Conservation (phyloP, 2,888 invertebrate genomes). For the Trichacis sp. region DNA sequence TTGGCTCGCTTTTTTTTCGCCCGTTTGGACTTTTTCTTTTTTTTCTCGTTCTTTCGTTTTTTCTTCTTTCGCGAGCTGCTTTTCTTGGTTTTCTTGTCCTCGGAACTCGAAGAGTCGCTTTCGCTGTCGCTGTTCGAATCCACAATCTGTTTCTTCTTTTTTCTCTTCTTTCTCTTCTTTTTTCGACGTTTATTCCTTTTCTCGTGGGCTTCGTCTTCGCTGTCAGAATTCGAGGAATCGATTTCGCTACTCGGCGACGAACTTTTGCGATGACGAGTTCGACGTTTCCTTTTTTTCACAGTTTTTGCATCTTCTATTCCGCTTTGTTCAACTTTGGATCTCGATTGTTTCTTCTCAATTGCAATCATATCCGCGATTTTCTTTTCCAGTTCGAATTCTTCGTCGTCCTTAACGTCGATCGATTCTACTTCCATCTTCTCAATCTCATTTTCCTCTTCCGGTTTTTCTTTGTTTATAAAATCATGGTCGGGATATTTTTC, state of each 20-base stretch:
- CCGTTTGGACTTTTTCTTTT: conserved; percentile 42
- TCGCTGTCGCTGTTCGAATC: conserved; percentile 51
- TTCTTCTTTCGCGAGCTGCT: conserved; percentile 53
- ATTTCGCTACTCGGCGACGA: conserved; percentile 53
- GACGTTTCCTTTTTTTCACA: conserved; percentile 47
- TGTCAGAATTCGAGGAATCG: conserved; percentile 54
- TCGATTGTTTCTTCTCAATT: too few relatives aligned
- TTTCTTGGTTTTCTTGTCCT: conserved; percentile 48
- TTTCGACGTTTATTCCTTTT: conserved; percentile 39
- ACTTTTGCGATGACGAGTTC: conserved; percentile 38
- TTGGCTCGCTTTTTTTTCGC: conserved; percentile 41
- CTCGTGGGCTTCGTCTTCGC: conserved; percentile 35
- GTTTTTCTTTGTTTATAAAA: too few relatives aligned
- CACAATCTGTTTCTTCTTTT: conserved; percentile 12
- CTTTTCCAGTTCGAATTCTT: conserved; percentile 9
- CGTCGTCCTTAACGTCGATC: neutral
- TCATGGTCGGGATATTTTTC: too few relatives aligned
- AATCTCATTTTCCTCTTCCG: conserved; percentile 59
- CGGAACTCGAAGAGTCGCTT: conserved; percentile 48
- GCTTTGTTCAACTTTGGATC: conserved; percentile 5
- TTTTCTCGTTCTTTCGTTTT: conserved; percentile 34
- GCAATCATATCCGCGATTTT: too few relatives aligned
- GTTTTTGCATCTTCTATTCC: conserved; percentile 24
- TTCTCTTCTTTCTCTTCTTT: conserved; percentile 24
- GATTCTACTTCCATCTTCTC: conserved; percentile 46